Evolutionary conservation across 2,888 invertebrate species (phyloP), one percentile per base, ranked within the genome.

Genomic region (Scaptomyza reducta): DNA sequence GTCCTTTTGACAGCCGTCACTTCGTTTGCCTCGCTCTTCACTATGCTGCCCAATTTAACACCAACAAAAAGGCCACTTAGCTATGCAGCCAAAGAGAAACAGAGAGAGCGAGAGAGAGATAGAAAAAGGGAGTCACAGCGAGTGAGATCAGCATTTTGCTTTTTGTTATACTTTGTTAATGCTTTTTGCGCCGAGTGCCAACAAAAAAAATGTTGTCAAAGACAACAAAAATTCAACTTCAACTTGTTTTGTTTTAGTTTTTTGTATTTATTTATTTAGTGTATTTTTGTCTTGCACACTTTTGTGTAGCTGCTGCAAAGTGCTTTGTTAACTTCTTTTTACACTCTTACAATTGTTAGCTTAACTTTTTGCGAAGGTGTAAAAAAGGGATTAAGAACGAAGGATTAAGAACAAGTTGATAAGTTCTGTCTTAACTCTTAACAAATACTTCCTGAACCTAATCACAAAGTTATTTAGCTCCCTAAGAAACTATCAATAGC

Each of bases 41-140:
- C 55, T 70, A 77, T 76, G 76, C 71, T 69, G 81, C 81, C 80
- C 87, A 83, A 83, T 83, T 83, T 86, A 86, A 86, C 87, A 69
- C 38, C 78, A 86, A 86, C 84, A 83, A 86, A 82, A 31, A 62
- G 38, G 62, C 74, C 80, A 81, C 85, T 81, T 81, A 78, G 77
- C 55, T 67, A 70, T 62, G 59, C 76, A 66, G 40, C 10, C 40
- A 16, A 16, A 40, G 38, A 40, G 40, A 9, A 7, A 10, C 2
- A 3, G 33, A 33, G 13, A 33, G 33, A 10, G 31, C n/a, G n/a
- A n/a, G n/a, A 3, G 33, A 33, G 13, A 33, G 33, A 10, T 10
- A 40, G 40, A 9, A 7, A 10, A 10, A 3, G 33, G 13, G 13
- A 33, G 33, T 3, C 10, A 10, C 2, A 3, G 33, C 13, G 13